phyloP scores from a whole-genome alignment of 2,797 vertebrate species.

The Kryptopterus vitreolus region DNA sequence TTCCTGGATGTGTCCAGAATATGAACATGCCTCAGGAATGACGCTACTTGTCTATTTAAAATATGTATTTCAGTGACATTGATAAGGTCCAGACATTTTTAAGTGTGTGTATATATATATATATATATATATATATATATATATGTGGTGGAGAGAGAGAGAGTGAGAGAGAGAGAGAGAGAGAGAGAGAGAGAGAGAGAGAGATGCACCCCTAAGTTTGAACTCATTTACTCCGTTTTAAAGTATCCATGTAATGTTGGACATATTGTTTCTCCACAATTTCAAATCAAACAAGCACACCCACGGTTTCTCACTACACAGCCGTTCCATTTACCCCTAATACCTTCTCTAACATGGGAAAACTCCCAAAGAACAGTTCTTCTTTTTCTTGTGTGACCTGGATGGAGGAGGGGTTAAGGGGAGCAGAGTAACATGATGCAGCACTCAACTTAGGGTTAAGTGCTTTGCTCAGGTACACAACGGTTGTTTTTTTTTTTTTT shows the following conservation, averaged over 20 bases:
- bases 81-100: background rate
- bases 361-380: conserved; percentile 54
- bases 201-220: too few relatives aligned
- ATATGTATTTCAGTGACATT: background rate
- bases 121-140: too few relatives aligned
- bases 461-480: conserved; percentile 60
- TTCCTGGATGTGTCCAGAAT: background rate
- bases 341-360: conserved; percentile 55
- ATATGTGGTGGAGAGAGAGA: too few relatives aligned
- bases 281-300: conserved; percentile 39
- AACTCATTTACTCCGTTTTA: background rate
- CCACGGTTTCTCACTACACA: conserved; percentile 47
- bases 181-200: too few relatives aligned
- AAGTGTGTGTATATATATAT: background rate
- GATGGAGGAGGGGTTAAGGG: conserved; percentile 56
- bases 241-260: conserved; percentile 26
- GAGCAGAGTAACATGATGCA: conserved; percentile 59
- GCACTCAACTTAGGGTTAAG: conserved; percentile 60
- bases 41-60: background rate
- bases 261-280: conserved; percentile 34
- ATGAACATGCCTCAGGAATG: background rate
- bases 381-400: conserved; percentile 51
- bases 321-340: conserved; percentile 42
- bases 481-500: conserved; percentile 54
- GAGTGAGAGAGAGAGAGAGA: too few relatives aligned